phyloP scores from a whole-genome alignment of 2,888 invertebrate species.

The Agrochola macilenta region DNA sequence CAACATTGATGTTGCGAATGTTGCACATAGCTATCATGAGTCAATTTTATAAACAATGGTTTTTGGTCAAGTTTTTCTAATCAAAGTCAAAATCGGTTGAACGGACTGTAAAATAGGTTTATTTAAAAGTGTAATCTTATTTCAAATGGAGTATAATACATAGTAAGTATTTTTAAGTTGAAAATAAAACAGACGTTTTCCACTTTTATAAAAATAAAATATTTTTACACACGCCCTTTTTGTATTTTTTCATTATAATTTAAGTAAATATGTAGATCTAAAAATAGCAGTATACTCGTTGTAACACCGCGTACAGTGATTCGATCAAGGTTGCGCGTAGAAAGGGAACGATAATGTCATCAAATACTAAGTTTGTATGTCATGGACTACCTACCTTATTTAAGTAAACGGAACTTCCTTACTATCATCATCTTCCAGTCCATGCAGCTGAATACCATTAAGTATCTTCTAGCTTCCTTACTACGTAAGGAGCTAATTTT shows the following conservation, averaged over 20 bases:
- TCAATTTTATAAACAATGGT: neutral
- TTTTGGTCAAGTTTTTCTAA: neutral
- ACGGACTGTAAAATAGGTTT: no score
- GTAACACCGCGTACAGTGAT: conserved; percentile 17
- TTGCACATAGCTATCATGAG: neutral
- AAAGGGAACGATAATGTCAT: conserved; percentile 58
- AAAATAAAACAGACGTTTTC: no score
- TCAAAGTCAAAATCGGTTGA: no score
- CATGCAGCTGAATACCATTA: neutral
- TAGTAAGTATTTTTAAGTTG: no score
- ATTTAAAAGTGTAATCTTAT: no score
- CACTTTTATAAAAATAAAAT: no score
- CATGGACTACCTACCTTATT: conserved; percentile 43
- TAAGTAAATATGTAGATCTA: neutral
- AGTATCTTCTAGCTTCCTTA: conserved; percentile 41
- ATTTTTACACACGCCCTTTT: no score
- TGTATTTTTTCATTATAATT: neutral
- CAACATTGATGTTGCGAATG: neutral
- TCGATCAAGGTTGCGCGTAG: conserved; percentile 48
- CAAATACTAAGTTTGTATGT: conserved; percentile 53
- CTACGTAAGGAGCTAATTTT: neutral
- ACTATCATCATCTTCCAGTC: neutral
- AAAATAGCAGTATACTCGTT: conserved; percentile 30
- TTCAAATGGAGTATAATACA: no score
- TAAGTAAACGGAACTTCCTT: conserved; percentile 53